phyloP scores from a whole-genome alignment of 2,113 vertebrate species.

The Callionymus lyra region DNA sequence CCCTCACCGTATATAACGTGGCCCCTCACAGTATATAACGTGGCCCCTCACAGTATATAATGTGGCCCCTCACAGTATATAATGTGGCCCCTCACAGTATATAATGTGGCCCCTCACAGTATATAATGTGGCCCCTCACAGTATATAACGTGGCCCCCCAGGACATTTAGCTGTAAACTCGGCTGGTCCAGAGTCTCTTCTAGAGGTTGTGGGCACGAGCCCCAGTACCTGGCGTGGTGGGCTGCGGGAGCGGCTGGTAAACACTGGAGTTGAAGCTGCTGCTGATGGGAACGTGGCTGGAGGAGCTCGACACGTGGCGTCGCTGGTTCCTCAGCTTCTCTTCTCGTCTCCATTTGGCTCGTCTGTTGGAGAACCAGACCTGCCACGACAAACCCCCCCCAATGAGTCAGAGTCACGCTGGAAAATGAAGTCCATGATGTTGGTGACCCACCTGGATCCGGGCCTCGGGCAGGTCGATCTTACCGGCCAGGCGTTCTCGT shows the following conservation, averaged over 20 bases:
- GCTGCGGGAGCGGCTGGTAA: conserved; percentile 89
- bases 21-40: too few species aligned
- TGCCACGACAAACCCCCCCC: conserved; percentile 47
- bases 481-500: conserved; percentile 93
- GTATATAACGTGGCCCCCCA: too few species aligned
- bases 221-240: conserved; percentile 80
- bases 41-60: too few species aligned
- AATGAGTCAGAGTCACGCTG: background rate
- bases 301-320: conserved; percentile 87
- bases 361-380: conserved; percentile 99
- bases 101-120: too few species aligned
- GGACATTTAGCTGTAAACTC: too few species aligned
- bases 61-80: too few species aligned
- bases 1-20: too few species aligned
- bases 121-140: too few species aligned
- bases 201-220: too few species aligned
- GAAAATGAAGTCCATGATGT: background rate
- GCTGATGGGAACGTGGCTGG: conserved; percentile 95
- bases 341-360: conserved; percentile 97
- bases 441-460: conserved; percentile 92
- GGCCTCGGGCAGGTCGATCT: conserved; percentile 98
- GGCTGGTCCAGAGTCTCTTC: too few species aligned
- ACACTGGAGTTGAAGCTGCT: conserved; percentile 95
- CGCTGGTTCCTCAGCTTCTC: conserved; percentile 95
- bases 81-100: too few species aligned